Evolutionary conservation across 2,888 invertebrate genomes (phyloP), one percentile per base, ranked within the genome.

Genomic region (Minunthozetes semirufus): DNA sequence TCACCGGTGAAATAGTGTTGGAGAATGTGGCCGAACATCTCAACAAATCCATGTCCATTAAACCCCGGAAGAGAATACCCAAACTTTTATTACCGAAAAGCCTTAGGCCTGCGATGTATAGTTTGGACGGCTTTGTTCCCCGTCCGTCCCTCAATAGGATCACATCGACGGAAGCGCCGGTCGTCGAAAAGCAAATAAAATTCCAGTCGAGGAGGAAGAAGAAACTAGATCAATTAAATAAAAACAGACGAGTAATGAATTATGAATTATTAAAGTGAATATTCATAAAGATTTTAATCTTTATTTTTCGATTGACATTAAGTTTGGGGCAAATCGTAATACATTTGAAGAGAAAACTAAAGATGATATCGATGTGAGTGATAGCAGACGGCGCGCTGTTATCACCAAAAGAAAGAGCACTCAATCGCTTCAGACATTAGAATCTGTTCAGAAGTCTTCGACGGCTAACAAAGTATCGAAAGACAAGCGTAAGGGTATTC

Each of bases 41-140:
- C 0, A 27, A 61, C 17, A 63, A 61, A 15, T 11, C 22, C 13
- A n/a, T 22, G 13, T 29, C 8, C 33, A 56, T 27, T 33, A 72
- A 5, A 22, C 46, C 48, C 0, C 38, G 22, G n/a, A 59, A 56
- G 56, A 29, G 68, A 0, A 73, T 79, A n/a, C 78, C 78, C 22
- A 79, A 79, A 59, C 74, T 79, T 42, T 76, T 79, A 22, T 72
- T 79, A 42, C 78, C 78, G 11, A 78, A 78, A 72, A 77, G 76
- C 13, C 75, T 76, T 0, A 76, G 79, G 11, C 79, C 79, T 3
- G 78, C 79, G 68, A 79, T 79, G 76, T 79, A 79, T 76, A 77
- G 77, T 71, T 59, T 79, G 66, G 77, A 79, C 50, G 79, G 79
- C 0, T 79, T 77, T 50, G 79, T 79, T 22, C 79, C 79, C 13